phyloP scores from a whole-genome alignment of 2,113 vertebrate genomes.

The Leuciscus idus region DNA sequence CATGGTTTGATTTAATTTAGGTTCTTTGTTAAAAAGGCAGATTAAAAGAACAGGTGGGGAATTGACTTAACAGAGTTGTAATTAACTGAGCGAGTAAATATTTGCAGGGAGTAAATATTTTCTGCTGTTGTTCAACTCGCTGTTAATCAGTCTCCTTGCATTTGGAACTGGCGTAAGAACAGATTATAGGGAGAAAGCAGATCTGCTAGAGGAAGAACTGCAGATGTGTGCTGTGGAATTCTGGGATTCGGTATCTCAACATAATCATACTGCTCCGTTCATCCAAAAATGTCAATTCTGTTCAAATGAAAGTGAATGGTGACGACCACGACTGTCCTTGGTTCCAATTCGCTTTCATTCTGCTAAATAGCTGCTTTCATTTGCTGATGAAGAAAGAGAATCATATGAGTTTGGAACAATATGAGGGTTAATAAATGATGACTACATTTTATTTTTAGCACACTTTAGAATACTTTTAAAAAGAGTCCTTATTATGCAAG shows the following conservation, averaged over 20 bases:
- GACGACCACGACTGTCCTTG: neutral
- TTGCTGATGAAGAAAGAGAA: neutral
- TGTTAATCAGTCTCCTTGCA: slow-evolving; percentile 15
- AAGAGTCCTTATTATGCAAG: neutral
- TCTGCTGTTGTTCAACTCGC: neutral
- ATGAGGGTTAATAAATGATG: neutral
- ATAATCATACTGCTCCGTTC: neutral
- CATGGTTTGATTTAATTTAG: slow-evolving; percentile 47
- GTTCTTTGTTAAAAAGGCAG: slow-evolving; percentile 27
- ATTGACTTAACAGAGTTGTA: slow-evolving; percentile 44
- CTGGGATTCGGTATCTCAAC: neutral
- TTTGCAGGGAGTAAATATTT: slow-evolving; percentile 29
- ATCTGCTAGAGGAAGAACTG: neutral
- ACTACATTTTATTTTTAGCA: neutral
- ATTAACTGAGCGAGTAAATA: slow-evolving; percentile 36
- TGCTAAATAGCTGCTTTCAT: neutral
- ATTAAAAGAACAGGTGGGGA: slow-evolving; percentile 48
- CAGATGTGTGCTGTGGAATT: neutral
- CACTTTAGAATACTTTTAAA: neutral
- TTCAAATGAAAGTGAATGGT: neutral
- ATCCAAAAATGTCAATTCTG: neutral
- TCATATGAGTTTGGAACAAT: neutral
- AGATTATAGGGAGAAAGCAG: neutral
- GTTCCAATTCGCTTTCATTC: neutral
- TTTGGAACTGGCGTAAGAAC: neutral